Evolutionary conservation across 2,113 vertebrate species (phyloP).

Genomic region (Nibea albiflora): DNA sequence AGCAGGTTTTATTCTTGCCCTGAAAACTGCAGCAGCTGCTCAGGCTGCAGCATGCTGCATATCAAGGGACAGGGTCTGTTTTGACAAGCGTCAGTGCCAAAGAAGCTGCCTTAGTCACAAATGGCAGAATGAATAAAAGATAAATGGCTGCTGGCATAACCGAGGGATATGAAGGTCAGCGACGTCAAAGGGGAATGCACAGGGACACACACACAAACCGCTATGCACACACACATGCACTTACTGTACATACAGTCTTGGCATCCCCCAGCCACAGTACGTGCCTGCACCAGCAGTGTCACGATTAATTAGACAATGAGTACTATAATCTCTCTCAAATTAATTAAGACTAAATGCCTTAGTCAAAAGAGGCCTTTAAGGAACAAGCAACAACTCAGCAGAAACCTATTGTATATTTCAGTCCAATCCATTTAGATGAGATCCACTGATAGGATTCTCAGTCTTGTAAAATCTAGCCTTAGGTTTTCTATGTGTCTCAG

Average conservation of each 20-base stretch:
- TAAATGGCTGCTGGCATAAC: slow-evolving; percentile 76
- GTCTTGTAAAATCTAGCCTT: slow-evolving; percentile 16
- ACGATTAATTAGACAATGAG: slow-evolving; percentile 21
- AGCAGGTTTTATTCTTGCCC: slow-evolving; percentile 6
- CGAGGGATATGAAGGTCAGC: slow-evolving; percentile 79
- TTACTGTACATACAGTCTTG: background rate
- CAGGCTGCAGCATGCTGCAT: slow-evolving; percentile 30
- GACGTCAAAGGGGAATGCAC: slow-evolving; percentile 51
- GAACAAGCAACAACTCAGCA: slow-evolving; percentile 9
- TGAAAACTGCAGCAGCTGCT: background rate
- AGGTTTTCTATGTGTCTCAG: background rate
- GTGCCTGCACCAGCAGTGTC: background rate
- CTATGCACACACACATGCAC: background rate
- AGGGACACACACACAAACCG: background rate
- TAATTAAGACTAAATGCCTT: background rate
- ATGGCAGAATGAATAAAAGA: slow-evolving; percentile 84
- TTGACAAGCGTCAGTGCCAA: slow-evolving; percentile 70
- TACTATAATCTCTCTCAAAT: slow-evolving; percentile 22
- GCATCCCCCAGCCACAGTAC: background rate
- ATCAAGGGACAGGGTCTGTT: slow-evolving; percentile 61
- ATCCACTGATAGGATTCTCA: slow-evolving; percentile 1
- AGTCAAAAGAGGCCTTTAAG: slow-evolving; percentile 16
- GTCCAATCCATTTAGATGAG: background rate
- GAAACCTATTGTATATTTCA: slow-evolving; percentile 12
- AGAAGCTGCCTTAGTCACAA: slow-evolving; percentile 72